Conservation (phyloP, 2,113 vertebrate genomes). For the Rhabdornis inornatus region DNA sequence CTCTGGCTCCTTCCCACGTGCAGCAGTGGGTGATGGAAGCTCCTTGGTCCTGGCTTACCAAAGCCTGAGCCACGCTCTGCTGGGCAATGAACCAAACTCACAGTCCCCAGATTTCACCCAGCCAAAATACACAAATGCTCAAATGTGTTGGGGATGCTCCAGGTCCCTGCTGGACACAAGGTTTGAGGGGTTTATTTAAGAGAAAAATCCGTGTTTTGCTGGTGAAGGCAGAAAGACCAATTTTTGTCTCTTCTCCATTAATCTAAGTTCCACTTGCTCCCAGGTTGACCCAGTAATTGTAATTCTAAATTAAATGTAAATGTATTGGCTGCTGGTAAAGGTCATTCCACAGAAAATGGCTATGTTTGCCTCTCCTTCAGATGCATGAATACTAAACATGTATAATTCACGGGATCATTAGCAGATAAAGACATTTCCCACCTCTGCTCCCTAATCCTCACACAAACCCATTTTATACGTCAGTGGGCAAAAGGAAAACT, state of each 20-base stretch:
- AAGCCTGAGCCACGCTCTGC: fast-evolving
- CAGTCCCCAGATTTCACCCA: neutral
- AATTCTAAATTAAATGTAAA: slow-evolving; percentile 66
- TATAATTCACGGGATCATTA: slow-evolving; percentile 62
- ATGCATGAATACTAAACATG: slow-evolving; percentile 43
- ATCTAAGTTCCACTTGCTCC: slow-evolving; percentile 52
- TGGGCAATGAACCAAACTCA: neutral
- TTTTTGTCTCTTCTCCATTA: slow-evolving; percentile 41
- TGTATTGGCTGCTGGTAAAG: slow-evolving; percentile 61
- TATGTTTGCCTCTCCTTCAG: slow-evolving; percentile 47
- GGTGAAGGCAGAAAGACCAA: neutral
- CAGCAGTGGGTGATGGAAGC: neutral
- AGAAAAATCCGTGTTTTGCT: neutral
- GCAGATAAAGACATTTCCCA: slow-evolving; percentile 47
- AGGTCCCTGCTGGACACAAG: neutral
- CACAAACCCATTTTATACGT: neutral
- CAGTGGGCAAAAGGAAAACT: slow-evolving; percentile 16
- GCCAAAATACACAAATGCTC: neutral
- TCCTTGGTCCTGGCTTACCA: neutral
- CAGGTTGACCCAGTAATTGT: slow-evolving; percentile 51
- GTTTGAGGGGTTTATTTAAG: neutral
- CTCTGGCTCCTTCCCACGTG: fast-evolving
- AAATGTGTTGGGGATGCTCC: neutral
- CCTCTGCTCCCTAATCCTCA: slow-evolving; percentile 29
- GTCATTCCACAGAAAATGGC: slow-evolving; percentile 41